Base-by-base conservation (phyloP, 2,888 invertebrate species). In the Chymomyza procnemis region DNA sequence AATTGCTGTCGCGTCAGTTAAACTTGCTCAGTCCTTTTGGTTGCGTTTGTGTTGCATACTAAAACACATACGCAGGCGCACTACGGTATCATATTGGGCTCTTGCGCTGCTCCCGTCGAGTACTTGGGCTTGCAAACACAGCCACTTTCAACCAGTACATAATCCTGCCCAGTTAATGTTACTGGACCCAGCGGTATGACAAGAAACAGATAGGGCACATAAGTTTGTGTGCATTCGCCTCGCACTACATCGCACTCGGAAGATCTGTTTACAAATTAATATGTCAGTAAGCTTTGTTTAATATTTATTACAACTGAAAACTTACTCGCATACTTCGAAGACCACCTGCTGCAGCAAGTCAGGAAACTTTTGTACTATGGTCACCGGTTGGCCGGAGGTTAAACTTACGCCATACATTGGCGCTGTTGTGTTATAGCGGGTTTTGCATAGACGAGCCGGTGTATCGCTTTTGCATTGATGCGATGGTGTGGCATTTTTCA, bases 341-440 rank as follows among this genome's bases (percentile, higher is more conserved):
- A 97, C 96, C 67, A 97, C 97, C 92, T 97, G 97, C 90, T 97
- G 97, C 73, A 97, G 91, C 50, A 97, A 92, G 92, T 97, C 97
- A 0, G 97, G 97, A 88, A 97, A 97, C 91, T 97, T 97, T 91
- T 97, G 97, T 47, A 97, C 97, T 84, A 97, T 97, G 62, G 97
- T 97, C 79, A 97, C 97, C 0, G 97, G 97, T 88, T 97, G 96
- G 1, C 97, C 97, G 14, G 97, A 97, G 16, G 97, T 97, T 48
- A 97, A 92, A 18, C 97, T 97, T 54, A 97, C 97, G n/a, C 97
- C 97, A 89, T 97, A 97, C 96, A 97, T 96, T 0, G 97, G 97
- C 18, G 97, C 97, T 54, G 97, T 97, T 21, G 97, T 97, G 91
- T 97, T 97, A 91, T 97, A 97, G 67, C 97, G 93, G 8, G 97